Conservation (phyloP, 2,888 invertebrate species). For the Augiades crinisus region DNA sequence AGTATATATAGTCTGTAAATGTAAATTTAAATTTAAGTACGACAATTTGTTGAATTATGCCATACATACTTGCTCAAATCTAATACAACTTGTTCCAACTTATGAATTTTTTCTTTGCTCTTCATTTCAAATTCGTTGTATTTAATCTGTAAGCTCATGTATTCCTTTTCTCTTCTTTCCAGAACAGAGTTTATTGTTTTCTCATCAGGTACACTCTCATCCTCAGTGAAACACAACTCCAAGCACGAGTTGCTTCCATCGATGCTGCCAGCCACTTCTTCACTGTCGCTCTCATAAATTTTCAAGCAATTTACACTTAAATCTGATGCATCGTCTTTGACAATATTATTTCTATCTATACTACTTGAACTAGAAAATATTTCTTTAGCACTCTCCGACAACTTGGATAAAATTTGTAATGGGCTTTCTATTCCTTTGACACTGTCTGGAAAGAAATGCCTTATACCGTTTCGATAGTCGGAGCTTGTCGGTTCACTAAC, state of each 20-base stretch:
- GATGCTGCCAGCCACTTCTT: conserved; percentile 70
- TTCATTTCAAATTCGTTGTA: conserved; percentile 67
- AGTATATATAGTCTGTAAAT: background rate
- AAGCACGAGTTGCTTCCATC: conserved; percentile 73
- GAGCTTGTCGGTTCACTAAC: conserved; percentile 72
- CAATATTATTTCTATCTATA: conserved; percentile 61
- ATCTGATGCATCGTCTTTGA: conserved; percentile 67
- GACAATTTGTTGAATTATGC: too few species aligned
- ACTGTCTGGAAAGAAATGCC: conserved; percentile 74
- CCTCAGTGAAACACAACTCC: conserved; percentile 74
- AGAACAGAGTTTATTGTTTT: conserved; percentile 54
- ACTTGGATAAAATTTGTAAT: conserved; percentile 67
- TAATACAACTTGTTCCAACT: conserved; percentile 79
- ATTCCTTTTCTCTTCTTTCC: conserved; percentile 71
- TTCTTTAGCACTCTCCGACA: conserved; percentile 77
- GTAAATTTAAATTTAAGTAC: background rate
- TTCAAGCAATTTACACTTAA: conserved; percentile 68
- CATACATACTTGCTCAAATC: conserved; percentile 82
- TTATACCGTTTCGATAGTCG: conserved; percentile 59
- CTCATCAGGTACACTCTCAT: conserved; percentile 64
- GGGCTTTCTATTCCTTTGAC: conserved; percentile 71
- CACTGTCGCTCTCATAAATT: conserved; percentile 75
- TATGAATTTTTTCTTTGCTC: conserved; percentile 70
- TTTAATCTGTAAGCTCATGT: conserved; percentile 77
- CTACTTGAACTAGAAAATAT: conserved; percentile 73